Percentiles rank a stretch among this genome's conserved stretches.
Conservation (phyloP, 2,888 invertebrate genomes). For the Lycocerus yunnanus region DNA sequence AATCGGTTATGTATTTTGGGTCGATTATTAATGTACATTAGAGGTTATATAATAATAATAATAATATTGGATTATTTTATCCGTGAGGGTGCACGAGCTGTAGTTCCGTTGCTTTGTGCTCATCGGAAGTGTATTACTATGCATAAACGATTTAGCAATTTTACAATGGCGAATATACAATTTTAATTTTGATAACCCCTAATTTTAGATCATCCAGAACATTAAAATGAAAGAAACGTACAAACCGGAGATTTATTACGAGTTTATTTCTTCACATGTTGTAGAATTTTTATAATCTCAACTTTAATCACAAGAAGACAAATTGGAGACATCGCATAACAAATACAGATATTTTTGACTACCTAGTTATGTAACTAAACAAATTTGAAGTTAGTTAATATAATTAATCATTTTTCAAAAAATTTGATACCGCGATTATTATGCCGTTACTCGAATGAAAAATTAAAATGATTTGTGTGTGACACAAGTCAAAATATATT, state of each 20-base stretch:
- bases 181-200: neutral
- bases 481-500: neutral
- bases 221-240: neutral
- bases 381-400: neutral
- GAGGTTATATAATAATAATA: slow-evolving; percentile 36
- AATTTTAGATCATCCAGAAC: neutral
- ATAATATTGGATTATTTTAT: slow-evolving; percentile 38
- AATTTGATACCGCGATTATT: neutral
- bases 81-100: slow-evolving; percentile 41
- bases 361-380: neutral
- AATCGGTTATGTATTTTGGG: slow-evolving; percentile 15
- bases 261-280: neutral
- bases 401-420: neutral
- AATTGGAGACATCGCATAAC: neutral
- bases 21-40: slow-evolving; percentile 39
- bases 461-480: neutral
- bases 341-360: neutral
- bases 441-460: neutral
- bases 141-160: neutral
- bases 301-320: neutral
- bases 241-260: neutral
- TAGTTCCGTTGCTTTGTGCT: slow-evolving; percentile 46
- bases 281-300: neutral
- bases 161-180: neutral
- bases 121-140: slow-evolving; percentile 29